Evolutionary conservation across 1,140 invertebrate genomes (phyloP), one percentile per base, ranked within the genome.

Genomic region (Brachionus koreanus): DNA sequence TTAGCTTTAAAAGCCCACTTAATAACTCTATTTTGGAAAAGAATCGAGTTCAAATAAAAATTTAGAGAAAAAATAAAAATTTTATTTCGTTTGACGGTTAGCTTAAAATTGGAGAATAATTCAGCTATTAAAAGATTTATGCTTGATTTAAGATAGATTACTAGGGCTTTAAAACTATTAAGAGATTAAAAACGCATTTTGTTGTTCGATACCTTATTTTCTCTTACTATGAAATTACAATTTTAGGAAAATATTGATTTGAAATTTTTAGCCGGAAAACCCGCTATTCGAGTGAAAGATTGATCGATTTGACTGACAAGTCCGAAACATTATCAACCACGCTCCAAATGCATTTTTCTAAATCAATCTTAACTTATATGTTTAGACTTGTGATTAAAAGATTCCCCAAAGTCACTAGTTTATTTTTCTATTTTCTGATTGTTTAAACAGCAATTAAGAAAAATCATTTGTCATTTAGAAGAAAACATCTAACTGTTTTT

Each of bases 111-210:
- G 1, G 25, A 37, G 33, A 65, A 65, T 33, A 65, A 65, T 65
- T 33, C 63, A 65, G 63, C 33, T 65, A 65, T 65, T 65, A 65
- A 65, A 33, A 39, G 65, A 69, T 69, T 39, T 37, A 69, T 37
- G 35, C 29, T 39, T 69, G 35, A 69, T 69, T 69, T 39, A 69
- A 69, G 65, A 69, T 69, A 69, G 65, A 69, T 69, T 69, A 69
- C 65, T 69, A 39, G 65, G 37, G 33, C 5, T 69, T 69, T 69
- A 12, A 42, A 67, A 16, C 65, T 69, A 69, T 69, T 69, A 69
- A 69, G 35, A 69, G 65, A 69, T 69, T 69, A 69, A 69, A 69
- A 69, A 69, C 9, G 16, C 65, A 5, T 33, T 65, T 65, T 37
- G 10, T 33, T 33, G 10, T 33, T 33, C 13, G 19, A 57, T 57